Base-by-base conservation (phyloP, 2,797 vertebrate species). In the Botia kubotai region DNA sequence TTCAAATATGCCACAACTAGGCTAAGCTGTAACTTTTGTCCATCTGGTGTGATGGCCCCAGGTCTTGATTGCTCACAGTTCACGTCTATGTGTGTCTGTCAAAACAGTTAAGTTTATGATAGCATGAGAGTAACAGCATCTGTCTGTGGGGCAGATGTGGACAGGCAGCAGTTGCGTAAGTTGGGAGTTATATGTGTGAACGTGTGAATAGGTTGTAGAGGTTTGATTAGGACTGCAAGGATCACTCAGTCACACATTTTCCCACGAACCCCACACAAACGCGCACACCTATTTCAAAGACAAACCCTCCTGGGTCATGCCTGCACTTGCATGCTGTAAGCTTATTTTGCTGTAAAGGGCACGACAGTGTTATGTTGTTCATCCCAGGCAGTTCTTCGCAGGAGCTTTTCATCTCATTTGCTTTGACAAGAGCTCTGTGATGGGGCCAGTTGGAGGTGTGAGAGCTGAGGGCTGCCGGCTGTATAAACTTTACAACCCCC, bases 401-500 rank as follows among this genome's bases (percentile, higher is more conserved):
- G 68, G 77, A 82, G 70, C 66, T 33, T 60, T 78, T 79, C 67
- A 69, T 82, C 67, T 83, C 72, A 16, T 66, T 83, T 36, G 36
- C 60, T 82, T 77, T 71, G 52, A 77, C 39, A 19, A 71, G 80
- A 73, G 39, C 73, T 66, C 73, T 60, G 43, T 66, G 72, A 75
- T 65, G 60, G 79, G 68, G 60, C 63, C 60, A 66, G 72, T 66
- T 73, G 82, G 84, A 86, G 71, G 72, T 79, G 84, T 82, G 74
- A 73, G 71, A 57, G 43, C 83, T 81, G 73, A 86, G 83, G 85
- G 84, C 62, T 69, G 57, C 81, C 76, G 81, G 83, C 84, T 87
- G 83, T 87, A 77, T 87, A 87, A 87, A 89, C 84, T 80, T 84
- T 53, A 60, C 26, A 81, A 81, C 12, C 19, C 23, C 60, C 60